Evolutionary conservation across 2,113 vertebrate species (phyloP), one percentile per base, ranked within the genome.

Genomic region (Hepsetus odoe): DNA sequence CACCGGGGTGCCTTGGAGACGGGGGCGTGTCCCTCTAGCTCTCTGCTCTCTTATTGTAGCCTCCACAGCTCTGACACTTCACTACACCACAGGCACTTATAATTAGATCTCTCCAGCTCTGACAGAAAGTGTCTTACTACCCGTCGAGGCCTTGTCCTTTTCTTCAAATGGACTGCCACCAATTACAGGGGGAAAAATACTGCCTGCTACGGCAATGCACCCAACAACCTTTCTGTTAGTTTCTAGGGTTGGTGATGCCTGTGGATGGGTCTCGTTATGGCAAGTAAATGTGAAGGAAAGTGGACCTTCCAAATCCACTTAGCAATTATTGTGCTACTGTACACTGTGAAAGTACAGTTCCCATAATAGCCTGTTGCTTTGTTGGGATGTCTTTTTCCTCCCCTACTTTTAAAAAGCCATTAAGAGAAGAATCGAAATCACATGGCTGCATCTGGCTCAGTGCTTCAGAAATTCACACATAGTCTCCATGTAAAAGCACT

Each of bases 101-200:
- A 92, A 92, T 92, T 90, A 90, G 89, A 88, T 90, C 87, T 89
- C 86, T 83, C 87, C 89, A 87, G 86, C 87, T 85, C 86, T 86
- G 88, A 87, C 84, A 88, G 86, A 90, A 86, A 75, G 79, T 80
- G 65, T 69, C 75, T 67, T 71, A 66, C 68, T 79, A 72, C 72
- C 78, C 38, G 61, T 81, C 32, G 72, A 83, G 78, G 62, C 71
- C 81, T 88, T 84, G 68, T 80, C 59, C 51, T 85, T 84, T 83
- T 66, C 84, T 90, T 87, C 82, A 84, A 88, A 78, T 87, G 73
- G 62, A 83, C 87, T 80, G 77, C 83, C 78, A 86, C 87, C 91
- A 91, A 92, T 91, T 92, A 91, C 79, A 59, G 64, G 81, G 64
- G 55, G 73, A 80, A 77, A 89, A 77, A 35, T 51, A 74, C 55